These are phyloP conservation scores for Drosophila monieri DNA, from an alignment of 2,888 invertebrate species.

Conservation along the genomic window DNA sequence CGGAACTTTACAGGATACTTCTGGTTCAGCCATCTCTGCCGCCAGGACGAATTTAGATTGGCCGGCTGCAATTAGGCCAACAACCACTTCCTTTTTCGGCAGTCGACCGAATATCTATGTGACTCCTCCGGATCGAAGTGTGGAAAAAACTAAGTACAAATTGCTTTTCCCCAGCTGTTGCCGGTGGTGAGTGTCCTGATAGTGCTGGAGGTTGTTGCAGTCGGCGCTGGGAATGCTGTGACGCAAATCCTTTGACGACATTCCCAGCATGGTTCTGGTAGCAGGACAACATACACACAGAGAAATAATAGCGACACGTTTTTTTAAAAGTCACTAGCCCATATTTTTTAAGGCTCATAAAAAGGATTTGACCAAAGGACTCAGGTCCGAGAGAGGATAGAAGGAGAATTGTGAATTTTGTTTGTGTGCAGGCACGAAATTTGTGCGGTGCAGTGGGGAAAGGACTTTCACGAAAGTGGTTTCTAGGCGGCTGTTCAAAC, in stretches of 20 bases:
- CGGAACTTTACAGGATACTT: conserved; percentile 13
- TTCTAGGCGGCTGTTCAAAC: conserved; percentile 39
- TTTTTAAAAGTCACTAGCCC: neutral
- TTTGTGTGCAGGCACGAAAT: neutral
- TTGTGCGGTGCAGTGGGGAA: neutral
- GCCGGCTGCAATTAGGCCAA: conserved; percentile 22
- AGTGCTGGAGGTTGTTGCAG: conserved; percentile 2
- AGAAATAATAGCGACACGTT: neutral
- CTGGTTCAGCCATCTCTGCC: neutral
- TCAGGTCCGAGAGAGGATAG: neutral
- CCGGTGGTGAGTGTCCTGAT: neutral
- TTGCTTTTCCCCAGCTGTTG: conserved; percentile 34
- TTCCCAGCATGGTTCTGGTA: conserved; percentile 35
- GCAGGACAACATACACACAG: conserved; percentile 10
- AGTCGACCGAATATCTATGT: conserved; percentile 8
- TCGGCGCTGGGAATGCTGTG: conserved; percentile 22
- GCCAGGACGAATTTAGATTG: conserved; percentile 23
- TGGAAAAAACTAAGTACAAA: conserved; percentile 40
- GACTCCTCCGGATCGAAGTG: conserved; percentile 31
- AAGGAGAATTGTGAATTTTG: neutral
- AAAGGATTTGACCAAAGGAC: neutral
- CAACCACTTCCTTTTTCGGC: conserved; percentile 1
- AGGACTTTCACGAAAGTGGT: conserved; percentile 32
- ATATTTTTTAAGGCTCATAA: no score
- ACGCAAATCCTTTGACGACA: conserved; percentile 60